Evolutionary conservation across 2,113 vertebrate genomes (phyloP).

Genomic region (Pituophis catenifer): DNA sequence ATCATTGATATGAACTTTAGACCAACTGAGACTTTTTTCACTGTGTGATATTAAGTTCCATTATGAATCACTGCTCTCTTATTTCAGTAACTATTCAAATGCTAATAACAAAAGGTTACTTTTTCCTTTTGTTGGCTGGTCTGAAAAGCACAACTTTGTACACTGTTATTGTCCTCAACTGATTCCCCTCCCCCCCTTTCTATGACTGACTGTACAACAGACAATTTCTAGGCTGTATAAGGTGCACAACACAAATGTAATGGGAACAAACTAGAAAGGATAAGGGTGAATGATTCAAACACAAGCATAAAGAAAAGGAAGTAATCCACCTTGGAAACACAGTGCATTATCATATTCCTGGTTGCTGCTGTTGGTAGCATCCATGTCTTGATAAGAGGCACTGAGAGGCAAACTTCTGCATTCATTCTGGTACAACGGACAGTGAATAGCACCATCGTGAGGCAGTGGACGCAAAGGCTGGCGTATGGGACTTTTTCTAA

Average conservation of each 20-base stretch:
- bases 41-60: neutral
- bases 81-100: slow-evolving; percentile 2
- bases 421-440: slow-evolving; percentile 72
- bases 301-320: slow-evolving; percentile 61
- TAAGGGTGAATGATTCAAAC: slow-evolving; percentile 44
- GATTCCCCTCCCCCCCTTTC: neutral
- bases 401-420: slow-evolving; percentile 80
- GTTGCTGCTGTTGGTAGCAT: slow-evolving; percentile 82
- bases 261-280: slow-evolving; percentile 53
- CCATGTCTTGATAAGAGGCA: slow-evolving; percentile 86
- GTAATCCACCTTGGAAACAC: slow-evolving; percentile 88
- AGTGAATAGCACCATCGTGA: slow-evolving; percentile 77
- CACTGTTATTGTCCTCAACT: slow-evolving; percentile 32
- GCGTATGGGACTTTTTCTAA: slow-evolving; percentile 74
- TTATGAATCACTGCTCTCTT: neutral
- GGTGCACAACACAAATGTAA: slow-evolving; percentile 24
- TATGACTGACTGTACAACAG: slow-evolving; percentile 31
- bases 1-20: neutral
- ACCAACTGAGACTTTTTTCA: neutral
- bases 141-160: slow-evolving; percentile 38
- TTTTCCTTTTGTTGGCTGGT: neutral
- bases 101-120: neutral
- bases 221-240: neutral
- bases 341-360: slow-evolving; percentile 77
- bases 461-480: slow-evolving; percentile 75